Percentiles rank a stretch among this genome's conserved stretches.
These are phyloP conservation scores for Sturmia bella DNA, from an alignment of 2,888 invertebrate species.

Conservation along the genomic window DNA sequence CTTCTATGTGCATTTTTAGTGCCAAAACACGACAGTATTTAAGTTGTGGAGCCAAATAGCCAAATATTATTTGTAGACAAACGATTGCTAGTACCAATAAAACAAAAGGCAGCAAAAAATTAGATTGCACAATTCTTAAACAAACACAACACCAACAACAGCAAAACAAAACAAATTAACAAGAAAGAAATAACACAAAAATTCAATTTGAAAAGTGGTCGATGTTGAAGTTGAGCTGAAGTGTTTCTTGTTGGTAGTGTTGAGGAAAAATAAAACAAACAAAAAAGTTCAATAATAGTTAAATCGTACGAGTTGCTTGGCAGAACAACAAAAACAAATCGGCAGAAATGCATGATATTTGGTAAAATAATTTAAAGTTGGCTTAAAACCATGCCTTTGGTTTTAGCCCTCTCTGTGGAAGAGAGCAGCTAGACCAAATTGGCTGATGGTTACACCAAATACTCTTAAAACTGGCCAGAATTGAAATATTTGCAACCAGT, in stretches of 20 bases:
- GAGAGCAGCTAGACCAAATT: constrained; percentile 65
- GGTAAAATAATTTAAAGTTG: constrained; percentile 39
- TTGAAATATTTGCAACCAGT: constrained; percentile 34
- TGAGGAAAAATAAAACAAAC: not conserved
- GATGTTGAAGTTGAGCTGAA: constrained; percentile 25
- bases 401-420: constrained; percentile 54
- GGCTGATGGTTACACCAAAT: constrained; percentile 58
- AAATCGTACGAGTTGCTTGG: constrained; percentile 31
- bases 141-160: constrained; percentile 55
- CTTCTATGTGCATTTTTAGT: constrained; percentile 39
- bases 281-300: constrained; percentile 21
- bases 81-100: constrained; percentile 36
- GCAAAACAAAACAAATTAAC: constrained; percentile 23
- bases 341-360: constrained; percentile 38
- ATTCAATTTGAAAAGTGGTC: constrained; percentile 13
- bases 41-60: constrained; percentile 52
- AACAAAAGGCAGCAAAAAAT: constrained; percentile 42
- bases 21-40: constrained; percentile 56
- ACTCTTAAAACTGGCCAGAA: constrained; percentile 51
- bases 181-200: constrained; percentile 8
- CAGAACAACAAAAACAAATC: constrained; percentile 21
- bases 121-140: constrained; percentile 67
- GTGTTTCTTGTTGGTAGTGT: constrained; percentile 8
- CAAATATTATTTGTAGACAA: constrained; percentile 49
- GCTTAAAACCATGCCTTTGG: constrained; percentile 61